Percentiles rank a stretch among this genome's conserved stretches.
phyloP scores from a whole-genome alignment of 2,888 invertebrate genomes.

The Zelleria hepariella region DNA sequence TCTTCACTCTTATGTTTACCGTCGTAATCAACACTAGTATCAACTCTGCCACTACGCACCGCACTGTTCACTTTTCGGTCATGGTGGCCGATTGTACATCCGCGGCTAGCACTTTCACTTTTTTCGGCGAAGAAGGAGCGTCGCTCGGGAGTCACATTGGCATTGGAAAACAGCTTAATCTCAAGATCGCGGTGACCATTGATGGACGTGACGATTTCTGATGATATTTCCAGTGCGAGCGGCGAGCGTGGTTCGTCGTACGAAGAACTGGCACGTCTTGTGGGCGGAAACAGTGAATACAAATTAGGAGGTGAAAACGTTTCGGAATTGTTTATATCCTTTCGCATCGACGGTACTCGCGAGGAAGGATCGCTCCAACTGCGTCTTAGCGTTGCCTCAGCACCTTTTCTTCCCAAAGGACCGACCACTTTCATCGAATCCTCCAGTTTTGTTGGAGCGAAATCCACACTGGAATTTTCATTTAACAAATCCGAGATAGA shows the following conservation, averaged over 20 bases:
- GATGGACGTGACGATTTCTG: slow-evolving; percentile 82
- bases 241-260: slow-evolving; percentile 52
- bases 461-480: slow-evolving; percentile 61
- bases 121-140: slow-evolving; percentile 64
- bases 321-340: slow-evolving; percentile 44
- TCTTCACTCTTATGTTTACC: slow-evolving; percentile 45
- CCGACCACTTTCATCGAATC: slow-evolving; percentile 68
- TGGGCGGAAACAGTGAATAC: slow-evolving; percentile 61
- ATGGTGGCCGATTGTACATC: slow-evolving; percentile 46
- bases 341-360: slow-evolving; percentile 47
- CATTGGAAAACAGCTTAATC: slow-evolving; percentile 81
- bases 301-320: slow-evolving; percentile 57
- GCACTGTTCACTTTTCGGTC: slow-evolving; percentile 58
- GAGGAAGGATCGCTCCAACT: slow-evolving; percentile 77
- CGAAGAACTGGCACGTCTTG: slow-evolving; percentile 50
- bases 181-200: slow-evolving; percentile 84
- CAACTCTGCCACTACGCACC: slow-evolving; percentile 49
- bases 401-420: slow-evolving; percentile 46
- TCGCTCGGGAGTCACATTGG: slow-evolving; percentile 62
- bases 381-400: slow-evolving; percentile 64
- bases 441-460: slow-evolving; percentile 62
- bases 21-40: slow-evolving; percentile 43
- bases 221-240: slow-evolving; percentile 77
- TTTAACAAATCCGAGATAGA: slow-evolving; percentile 67
- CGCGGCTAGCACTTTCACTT: slow-evolving; percentile 65